phyloP scores from a whole-genome alignment of 92 coral and sea anemone genomes.

The Montipora capitata region DNA sequence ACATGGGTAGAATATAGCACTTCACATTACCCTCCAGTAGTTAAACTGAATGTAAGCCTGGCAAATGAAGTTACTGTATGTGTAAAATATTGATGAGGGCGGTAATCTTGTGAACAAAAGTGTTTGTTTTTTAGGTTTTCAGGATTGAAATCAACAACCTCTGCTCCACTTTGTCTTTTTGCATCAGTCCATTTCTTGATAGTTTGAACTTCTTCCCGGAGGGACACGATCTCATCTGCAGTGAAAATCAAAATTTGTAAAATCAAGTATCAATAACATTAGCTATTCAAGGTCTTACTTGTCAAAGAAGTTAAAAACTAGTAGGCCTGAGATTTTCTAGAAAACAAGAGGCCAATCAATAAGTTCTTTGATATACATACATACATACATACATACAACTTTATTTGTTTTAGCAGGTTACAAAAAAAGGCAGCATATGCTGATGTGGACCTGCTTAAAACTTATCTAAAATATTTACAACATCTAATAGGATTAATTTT shows the following conservation, averaged over 20 bases:
- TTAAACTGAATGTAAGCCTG: no score
- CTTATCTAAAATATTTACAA: no score
- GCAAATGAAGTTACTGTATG: no score
- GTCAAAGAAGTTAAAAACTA: background rate
- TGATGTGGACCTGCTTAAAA: no score
- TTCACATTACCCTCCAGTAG: no score
- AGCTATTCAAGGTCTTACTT: background rate
- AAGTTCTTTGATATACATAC: no score
- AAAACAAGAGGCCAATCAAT: background rate
- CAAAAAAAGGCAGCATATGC: no score
- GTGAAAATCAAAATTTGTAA: background rate
- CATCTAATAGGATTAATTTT: no score
- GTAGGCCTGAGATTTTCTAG: background rate
- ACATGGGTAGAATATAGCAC: no score
- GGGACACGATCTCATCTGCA: conserved; percentile 47
- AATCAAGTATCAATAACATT: background rate
- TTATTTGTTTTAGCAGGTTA: no score
- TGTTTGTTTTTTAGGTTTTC: background rate
- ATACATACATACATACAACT: no score
- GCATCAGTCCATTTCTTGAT: conserved; percentile 57
- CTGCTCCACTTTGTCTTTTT: conserved; percentile 67
- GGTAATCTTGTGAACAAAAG: background rate
- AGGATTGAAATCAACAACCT: conserved; percentile 42
- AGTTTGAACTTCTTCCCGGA: conserved; percentile 47
- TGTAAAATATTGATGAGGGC: no score